Percentiles rank a stretch among this genome's conserved stretches.
Evolutionary conservation across 2,888 invertebrate genomes (phyloP).

Genomic region (Synanthedon tipuliformis): DNA sequence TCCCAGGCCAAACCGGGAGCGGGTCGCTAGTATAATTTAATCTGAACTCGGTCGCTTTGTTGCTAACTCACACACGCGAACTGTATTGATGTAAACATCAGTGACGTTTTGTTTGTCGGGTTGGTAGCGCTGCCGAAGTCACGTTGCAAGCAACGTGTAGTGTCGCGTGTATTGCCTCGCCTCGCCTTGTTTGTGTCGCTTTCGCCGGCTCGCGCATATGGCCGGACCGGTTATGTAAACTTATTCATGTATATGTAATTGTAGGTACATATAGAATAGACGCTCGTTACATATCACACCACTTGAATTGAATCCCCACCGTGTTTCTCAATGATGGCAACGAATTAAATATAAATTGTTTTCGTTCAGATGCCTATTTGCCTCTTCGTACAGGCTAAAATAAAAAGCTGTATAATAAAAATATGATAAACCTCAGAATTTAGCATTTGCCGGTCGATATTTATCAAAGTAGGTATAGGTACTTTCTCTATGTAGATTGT

Average conservation of each 20-base stretch:
- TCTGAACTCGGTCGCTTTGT: no score
- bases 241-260: background rate
- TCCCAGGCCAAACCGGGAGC: no score
- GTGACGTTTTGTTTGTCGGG: constrained; percentile 24
- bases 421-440: no score
- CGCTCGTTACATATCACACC: background rate
- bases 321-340: background rate
- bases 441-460: no score
- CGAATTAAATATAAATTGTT: background rate
- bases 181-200: constrained; percentile 21
- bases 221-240: background rate
- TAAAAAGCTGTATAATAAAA: no score
- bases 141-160: constrained; percentile 60
- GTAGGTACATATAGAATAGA: background rate
- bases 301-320: background rate
- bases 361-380: no score
- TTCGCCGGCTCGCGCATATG: constrained; percentile 4
- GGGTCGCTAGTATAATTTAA: no score
- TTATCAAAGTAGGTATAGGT: no score
- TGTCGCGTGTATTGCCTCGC: constrained; percentile 36
- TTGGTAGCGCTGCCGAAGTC: constrained; percentile 43
- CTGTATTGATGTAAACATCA: constrained; percentile 35
- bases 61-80: constrained; percentile 20
- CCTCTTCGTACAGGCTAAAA: no score
- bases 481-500: no score